Percentiles rank a stretch among this genome's conserved stretches.
phyloP scores from a whole-genome alignment of 1,140 invertebrate species.

The Anthonomus grandis region DNA sequence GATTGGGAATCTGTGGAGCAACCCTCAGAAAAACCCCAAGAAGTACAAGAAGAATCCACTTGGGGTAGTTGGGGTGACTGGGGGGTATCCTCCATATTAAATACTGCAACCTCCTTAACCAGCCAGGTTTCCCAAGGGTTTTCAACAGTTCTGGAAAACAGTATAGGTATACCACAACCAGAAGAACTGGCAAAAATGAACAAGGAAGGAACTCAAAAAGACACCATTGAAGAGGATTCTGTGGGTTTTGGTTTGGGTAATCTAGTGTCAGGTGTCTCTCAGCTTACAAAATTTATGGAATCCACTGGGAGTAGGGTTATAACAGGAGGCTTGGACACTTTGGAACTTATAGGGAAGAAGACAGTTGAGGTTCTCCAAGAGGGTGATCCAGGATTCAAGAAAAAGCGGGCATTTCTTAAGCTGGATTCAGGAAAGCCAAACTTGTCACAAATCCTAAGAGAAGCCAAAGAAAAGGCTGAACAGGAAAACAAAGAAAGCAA shows the following conservation, averaged over 20 bases:
- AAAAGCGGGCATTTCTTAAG: conserved; percentile 73
- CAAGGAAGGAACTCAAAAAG: conserved; percentile 19
- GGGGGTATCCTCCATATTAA: conserved; percentile 71
- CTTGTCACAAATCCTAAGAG: conserved; percentile 68
- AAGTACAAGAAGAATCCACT: conserved; percentile 16
- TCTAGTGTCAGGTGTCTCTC: conserved; percentile 64
- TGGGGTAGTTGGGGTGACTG: conserved; percentile 59
- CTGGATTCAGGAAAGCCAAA: conserved; percentile 58
- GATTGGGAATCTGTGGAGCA: conserved; percentile 37
- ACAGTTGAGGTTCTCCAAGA: conserved; percentile 91
- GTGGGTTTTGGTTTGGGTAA: conserved; percentile 58
- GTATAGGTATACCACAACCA: conserved; percentile 73
- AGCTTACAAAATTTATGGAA: conserved; percentile 67
- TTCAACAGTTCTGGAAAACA: conserved; percentile 69
- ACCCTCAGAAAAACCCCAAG: conserved; percentile 15
- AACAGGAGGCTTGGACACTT: conserved; percentile 77
- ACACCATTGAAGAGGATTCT: background rate
- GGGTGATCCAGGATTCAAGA: conserved; percentile 81
- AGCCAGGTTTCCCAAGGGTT: conserved; percentile 74
- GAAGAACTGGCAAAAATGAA: conserved; percentile 63
- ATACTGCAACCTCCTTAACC: conserved; percentile 70
- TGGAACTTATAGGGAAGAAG: conserved; percentile 90
- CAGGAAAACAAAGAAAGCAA: conserved; percentile 58
- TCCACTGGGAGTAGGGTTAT: conserved; percentile 69
- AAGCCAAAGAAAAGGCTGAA: conserved; percentile 80